phyloP scores from a whole-genome alignment of 2,888 invertebrate species.

The Drosophila meridionalis region DNA sequence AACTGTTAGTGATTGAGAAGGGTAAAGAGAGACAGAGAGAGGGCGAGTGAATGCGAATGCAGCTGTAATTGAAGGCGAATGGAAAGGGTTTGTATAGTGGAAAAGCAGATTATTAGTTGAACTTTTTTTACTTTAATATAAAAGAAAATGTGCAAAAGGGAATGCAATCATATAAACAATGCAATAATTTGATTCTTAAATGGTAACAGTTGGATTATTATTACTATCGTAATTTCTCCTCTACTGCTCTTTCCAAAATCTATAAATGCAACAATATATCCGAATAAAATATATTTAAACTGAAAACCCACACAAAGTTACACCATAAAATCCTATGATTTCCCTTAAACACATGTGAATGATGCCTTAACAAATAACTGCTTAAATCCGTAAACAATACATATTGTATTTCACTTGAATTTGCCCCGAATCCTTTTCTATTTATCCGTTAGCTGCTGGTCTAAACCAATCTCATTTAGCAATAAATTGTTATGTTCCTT shows the following conservation, averaged over 20 bases:
- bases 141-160: neutral
- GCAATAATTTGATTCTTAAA: neutral
- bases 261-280: neutral
- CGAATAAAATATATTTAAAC: neutral
- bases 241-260: neutral
- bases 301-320: neutral
- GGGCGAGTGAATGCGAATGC: neutral
- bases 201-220: too few species aligned
- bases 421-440: neutral
- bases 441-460: neutral
- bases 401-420: neutral
- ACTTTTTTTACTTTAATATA: neutral
- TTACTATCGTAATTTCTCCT: too few species aligned
- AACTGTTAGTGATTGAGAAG: neutral
- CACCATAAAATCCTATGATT: neutral
- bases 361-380: neutral
- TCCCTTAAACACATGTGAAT: neutral
- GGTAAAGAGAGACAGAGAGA: too few species aligned
- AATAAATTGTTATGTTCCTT: constrained; percentile 30
- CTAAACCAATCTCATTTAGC: constrained; percentile 29
- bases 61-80: constrained; percentile 18
- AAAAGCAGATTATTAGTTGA: neutral
- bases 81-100: neutral
- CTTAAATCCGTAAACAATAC: neutral
- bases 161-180: neutral